Evolutionary conservation across 2,113 vertebrate genomes (phyloP), one percentile per base, ranked within the genome.

Genomic region (Fulica atra): DNA sequence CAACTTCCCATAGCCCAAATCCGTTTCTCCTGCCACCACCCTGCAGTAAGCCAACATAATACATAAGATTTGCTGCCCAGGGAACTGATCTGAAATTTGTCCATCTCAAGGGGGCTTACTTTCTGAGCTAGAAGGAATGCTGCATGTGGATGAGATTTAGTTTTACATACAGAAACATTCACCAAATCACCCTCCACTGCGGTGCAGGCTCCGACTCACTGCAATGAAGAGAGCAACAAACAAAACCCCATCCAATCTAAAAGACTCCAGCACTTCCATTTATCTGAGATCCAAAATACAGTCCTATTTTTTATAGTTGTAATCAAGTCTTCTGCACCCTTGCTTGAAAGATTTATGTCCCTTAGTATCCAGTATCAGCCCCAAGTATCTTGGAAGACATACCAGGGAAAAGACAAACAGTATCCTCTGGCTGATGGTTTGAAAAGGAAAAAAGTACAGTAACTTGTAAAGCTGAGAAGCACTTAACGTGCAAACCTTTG

Each of bases 281-380:
- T 86, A 81, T 88, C 72, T 78, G 61, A 88, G 83, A 94, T 33
- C 76, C 82, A 90, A 81, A 83, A 33, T 16, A 21, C 2, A 78
- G 33, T 28, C 82, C 48, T 79, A 11, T 51, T 74, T 66, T 93
- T 90, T 68, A 78, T 57, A 51, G 70, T 17, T 84, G 29, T 53
- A 92, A 83, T 86, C 82, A 80, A 81, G 76, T 86, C 90, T 84
- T 38, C 66, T 81, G 65, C 64, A 57, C 56, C 51, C 64, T 68
- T 70, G 59, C 76, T 88, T 64, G 82, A 90, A 81, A 92, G 81
- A 91, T 92, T 88, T 74, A 83, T 92, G 57, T 83, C 21, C 10
- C 54, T 24, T 77, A 57, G 50, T 42, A 66, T 18, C 70, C 24
- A 66, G 44, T 59, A 77, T 74, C 71, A 93, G 84, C 21, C 54